Conservation (phyloP, 2,888 invertebrate species). For the Hetaerina titia region DNA sequence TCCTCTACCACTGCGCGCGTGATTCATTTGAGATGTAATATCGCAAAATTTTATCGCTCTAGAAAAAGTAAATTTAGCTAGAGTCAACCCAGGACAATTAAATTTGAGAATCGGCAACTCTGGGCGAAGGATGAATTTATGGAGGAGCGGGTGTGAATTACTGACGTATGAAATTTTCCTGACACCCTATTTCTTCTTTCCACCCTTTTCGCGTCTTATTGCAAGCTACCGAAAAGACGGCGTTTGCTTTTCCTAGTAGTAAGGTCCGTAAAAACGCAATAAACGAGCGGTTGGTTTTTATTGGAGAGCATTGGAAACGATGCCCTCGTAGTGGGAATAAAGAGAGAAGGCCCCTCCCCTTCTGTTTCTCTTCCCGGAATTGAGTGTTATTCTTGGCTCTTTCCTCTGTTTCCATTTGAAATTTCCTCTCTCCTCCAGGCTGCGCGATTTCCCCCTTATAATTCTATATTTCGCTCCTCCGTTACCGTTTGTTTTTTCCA, state of each 20-base stretch:
- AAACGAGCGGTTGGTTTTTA: slow-evolving; percentile 15
- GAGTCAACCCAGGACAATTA: not conserved
- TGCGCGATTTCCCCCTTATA: not conserved
- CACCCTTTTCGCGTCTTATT: not conserved
- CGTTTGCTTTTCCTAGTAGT: not conserved
- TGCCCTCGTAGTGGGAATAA: slow-evolving; percentile 7
- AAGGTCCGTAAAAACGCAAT: not conserved
- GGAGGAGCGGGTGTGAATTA: not conserved
- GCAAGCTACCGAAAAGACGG: not conserved
- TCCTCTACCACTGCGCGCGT: too few species aligned
- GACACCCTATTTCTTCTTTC: not conserved
- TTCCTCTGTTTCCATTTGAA: not conserved
- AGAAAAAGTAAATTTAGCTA: not conserved
- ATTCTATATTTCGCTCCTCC: not conserved
- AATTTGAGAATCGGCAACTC: not conserved
- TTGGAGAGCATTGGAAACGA: slow-evolving; percentile 5
- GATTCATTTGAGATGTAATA: too few species aligned
- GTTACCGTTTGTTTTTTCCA: not conserved
- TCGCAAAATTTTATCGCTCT: too few species aligned
- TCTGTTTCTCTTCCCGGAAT: not conserved
- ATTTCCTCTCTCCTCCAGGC: not conserved
- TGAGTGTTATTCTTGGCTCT: not conserved
- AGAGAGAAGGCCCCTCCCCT: not conserved
- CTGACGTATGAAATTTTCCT: not conserved
- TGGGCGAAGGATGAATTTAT: not conserved